phyloP scores from a whole-genome alignment of 1,140 invertebrate species.

The Drosophila chauvacae region DNA sequence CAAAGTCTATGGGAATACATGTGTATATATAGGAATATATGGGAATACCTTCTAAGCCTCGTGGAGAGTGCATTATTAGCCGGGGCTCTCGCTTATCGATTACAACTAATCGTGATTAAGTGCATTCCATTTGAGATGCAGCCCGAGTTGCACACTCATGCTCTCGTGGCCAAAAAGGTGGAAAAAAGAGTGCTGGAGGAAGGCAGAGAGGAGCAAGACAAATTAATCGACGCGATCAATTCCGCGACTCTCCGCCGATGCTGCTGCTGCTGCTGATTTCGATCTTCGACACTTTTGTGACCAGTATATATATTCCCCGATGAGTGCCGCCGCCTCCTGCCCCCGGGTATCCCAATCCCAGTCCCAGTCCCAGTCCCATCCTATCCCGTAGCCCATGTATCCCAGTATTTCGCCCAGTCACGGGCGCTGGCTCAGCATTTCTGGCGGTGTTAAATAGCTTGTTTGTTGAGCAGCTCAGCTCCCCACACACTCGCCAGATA shows the following conservation, averaged over 20 bases:
- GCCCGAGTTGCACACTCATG: slow-evolving; percentile 82
- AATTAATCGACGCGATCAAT: slow-evolving; percentile 84
- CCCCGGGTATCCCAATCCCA: not conserved
- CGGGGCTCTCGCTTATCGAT: slow-evolving; percentile 71
- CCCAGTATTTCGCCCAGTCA: slow-evolving; percentile 61
- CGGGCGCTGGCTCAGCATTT: slow-evolving; percentile 72
- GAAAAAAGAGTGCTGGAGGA: not conserved
- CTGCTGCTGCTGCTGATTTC: slow-evolving; percentile 73
- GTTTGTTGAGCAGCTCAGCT: slow-evolving; percentile 67
- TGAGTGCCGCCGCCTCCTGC: slow-evolving; percentile 1
- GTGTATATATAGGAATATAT: slow-evolving; percentile 11
- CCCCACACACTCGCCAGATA: slow-evolving; percentile 52
- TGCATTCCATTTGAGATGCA: slow-evolving; percentile 81
- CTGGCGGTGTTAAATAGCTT: slow-evolving; percentile 80
- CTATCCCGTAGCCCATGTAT: slow-evolving; percentile 9
- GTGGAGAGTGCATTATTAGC: slow-evolving; percentile 53
- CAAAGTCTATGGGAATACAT: slow-evolving; percentile 1
- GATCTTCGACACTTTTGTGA: slow-evolving; percentile 81
- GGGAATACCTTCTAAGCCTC: slow-evolving; percentile 28
- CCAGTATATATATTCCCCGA: slow-evolving; percentile 25
- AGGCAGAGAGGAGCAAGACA: slow-evolving; percentile 63
- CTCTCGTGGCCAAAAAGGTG: slow-evolving; percentile 13
- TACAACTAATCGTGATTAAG: slow-evolving; percentile 84
- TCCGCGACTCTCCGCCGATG: slow-evolving; percentile 56
- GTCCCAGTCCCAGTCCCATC: not conserved